Conservation (phyloP, 1,140 invertebrate species). For the Sitophilus oryzae region DNA sequence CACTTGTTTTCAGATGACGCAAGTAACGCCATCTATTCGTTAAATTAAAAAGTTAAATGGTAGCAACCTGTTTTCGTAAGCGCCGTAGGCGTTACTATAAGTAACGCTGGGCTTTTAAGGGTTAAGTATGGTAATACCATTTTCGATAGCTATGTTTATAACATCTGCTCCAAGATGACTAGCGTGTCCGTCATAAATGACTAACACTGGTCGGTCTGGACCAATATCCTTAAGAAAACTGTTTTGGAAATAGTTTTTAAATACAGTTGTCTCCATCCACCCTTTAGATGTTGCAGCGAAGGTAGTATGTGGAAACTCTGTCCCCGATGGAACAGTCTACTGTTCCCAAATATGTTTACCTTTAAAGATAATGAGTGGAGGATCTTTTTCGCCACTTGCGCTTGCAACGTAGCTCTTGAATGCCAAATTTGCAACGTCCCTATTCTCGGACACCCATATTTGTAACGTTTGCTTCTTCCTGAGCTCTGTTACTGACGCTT, state of each 20-base stretch:
- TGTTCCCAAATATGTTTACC: conserved; percentile 31
- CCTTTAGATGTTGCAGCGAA: conserved; percentile 38
- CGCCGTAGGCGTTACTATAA: neutral
- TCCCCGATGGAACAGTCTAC: conserved; percentile 18
- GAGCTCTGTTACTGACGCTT: too few relatives aligned
- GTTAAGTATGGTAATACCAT: neutral
- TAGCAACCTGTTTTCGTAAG: conserved; percentile 1
- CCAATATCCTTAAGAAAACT: conserved; percentile 31
- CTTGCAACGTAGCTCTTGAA: too few relatives aligned
- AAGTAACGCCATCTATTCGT: conserved; percentile 2
- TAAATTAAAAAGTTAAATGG: conserved; percentile 1
- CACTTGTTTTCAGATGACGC: conserved; percentile 4
- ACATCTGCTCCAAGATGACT: conserved; percentile 35
- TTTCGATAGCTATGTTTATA: neutral
- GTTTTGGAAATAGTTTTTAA: conserved; percentile 35
- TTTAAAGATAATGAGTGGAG: conserved; percentile 41
- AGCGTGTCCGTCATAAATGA: conserved; percentile 42
- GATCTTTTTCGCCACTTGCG: conserved; percentile 38
- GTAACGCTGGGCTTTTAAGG: neutral
- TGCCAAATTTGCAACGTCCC: too few relatives aligned
- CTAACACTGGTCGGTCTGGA: conserved; percentile 29
- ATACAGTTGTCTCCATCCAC: conserved; percentile 36
- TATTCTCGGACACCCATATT: too few relatives aligned
- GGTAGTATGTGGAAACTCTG: conserved; percentile 31
- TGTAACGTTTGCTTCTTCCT: too few relatives aligned